Evolutionary conservation across 2,113 vertebrate genomes (phyloP).

Genomic region (Eolophus roseicapilla): DNA sequence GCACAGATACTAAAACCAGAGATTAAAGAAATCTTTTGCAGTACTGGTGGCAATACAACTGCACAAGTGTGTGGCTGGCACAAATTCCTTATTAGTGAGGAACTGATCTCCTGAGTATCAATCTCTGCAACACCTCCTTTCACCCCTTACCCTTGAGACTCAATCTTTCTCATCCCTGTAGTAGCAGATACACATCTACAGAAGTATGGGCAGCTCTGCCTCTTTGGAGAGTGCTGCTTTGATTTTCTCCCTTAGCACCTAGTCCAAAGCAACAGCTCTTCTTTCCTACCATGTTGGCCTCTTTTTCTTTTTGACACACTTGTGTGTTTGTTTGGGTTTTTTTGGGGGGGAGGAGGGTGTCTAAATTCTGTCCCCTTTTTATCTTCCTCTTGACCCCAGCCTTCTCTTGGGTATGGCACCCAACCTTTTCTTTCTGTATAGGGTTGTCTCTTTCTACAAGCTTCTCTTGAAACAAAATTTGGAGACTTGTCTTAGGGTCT

Average conservation of each 20-base stretch:
- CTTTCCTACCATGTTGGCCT: not conserved
- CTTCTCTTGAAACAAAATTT: not conserved
- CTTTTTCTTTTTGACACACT: not conserved
- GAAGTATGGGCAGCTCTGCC: not conserved
- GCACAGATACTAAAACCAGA: constrained; percentile 44
- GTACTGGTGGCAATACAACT: not conserved
- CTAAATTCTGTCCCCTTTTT: not conserved
- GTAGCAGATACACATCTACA: not conserved
- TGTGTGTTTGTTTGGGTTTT: not conserved
- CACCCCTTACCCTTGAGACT: not conserved
- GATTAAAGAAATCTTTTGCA: constrained; percentile 1
- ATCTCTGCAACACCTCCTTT: not conserved
- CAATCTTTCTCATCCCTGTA: not conserved
- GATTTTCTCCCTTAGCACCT: not conserved
- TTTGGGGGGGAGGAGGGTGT: accelerated
- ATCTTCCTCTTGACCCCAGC: not conserved
- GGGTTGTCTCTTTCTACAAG: not conserved
- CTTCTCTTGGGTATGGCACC: not conserved
- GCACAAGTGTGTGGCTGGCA: not conserved
- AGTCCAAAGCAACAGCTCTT: not conserved
- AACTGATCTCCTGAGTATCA: not conserved
- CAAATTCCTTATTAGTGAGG: not conserved
- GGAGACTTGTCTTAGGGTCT: not conserved
- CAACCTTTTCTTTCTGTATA: not conserved
- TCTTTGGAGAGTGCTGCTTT: not conserved